phyloP scores from a whole-genome alignment of 2,888 invertebrate genomes.

The Melanostoma mellinum region DNA sequence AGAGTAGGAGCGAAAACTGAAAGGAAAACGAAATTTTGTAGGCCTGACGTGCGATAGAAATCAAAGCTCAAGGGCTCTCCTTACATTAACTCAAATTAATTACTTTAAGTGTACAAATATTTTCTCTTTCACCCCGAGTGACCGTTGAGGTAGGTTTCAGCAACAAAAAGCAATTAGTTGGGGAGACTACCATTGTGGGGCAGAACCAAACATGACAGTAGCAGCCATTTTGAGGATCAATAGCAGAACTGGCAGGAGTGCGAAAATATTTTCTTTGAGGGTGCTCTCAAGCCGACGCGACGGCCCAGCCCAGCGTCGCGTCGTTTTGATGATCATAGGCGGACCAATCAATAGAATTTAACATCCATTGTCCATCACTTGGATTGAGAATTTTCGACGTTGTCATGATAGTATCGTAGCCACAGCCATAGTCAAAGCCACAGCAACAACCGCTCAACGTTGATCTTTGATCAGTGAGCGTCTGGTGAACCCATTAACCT shows the following conservation, averaged over 20 bases:
- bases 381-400: slow-evolving; percentile 24
- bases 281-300: slow-evolving; percentile 6
- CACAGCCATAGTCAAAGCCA: no score
- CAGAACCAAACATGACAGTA: slow-evolving; percentile 22
- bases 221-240: slow-evolving; percentile 27
- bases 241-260: neutral
- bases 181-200: slow-evolving; percentile 22
- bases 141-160: neutral
- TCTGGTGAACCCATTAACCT: slow-evolving; percentile 69
- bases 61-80: neutral
- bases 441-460: neutral
- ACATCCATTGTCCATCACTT: slow-evolving; percentile 24
- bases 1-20: no score
- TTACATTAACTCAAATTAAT: slow-evolving; percentile 4
- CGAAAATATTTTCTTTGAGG: slow-evolving; percentile 35
- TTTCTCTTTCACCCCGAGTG: neutral
- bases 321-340: slow-evolving; percentile 33
- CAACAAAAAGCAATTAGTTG: slow-evolving; percentile 55
- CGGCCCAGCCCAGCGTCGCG: neutral
- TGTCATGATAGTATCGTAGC: slow-evolving; percentile 30
- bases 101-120: neutral
- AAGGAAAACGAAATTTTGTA: no score
- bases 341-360: slow-evolving; percentile 35
- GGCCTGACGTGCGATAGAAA: no score
- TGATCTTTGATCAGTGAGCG: slow-evolving; percentile 43